Conservation (phyloP, 1,140 invertebrate species). For the Drosophila funebris region DNA sequence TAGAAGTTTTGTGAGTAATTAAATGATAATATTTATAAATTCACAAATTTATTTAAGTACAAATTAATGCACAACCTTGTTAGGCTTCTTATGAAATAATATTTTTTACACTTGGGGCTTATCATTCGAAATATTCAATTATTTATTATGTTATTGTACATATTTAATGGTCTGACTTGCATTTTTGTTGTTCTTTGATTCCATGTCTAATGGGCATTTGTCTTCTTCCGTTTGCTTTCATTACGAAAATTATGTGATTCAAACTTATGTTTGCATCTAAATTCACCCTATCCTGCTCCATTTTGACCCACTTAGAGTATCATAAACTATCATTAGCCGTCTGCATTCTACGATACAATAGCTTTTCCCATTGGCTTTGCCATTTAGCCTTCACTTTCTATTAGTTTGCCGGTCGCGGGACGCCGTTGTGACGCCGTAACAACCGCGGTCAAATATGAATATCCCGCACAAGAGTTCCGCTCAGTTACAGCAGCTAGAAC, state of each 20-base stretch:
- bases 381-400: background rate
- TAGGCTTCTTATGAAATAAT: too few relatives aligned
- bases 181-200: conserved; percentile 1
- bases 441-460: conserved; percentile 4
- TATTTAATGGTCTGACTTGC: conserved; percentile 32
- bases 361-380: conserved; percentile 3
- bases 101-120: too few relatives aligned
- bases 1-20: too few relatives aligned
- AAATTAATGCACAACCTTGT: too few relatives aligned
- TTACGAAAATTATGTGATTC: conserved; percentile 16
- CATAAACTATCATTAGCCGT: conserved; percentile 67
- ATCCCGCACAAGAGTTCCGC: conserved; percentile 1
- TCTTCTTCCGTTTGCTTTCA: conserved; percentile 25
- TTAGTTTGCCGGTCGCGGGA: background rate
- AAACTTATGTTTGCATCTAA: conserved; percentile 8
- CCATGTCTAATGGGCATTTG: conserved; percentile 30
- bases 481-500: conserved; percentile 1
- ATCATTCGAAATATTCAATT: too few relatives aligned
- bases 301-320: conserved; percentile 65
- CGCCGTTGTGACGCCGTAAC: background rate
- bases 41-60: too few relatives aligned
- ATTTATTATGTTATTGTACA: conserved; percentile 5
- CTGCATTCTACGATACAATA: conserved; percentile 16
- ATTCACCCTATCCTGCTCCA: conserved; percentile 38
- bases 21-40: too few relatives aligned